Evolutionary conservation across 1,140 invertebrate genomes (phyloP).

Genomic region (Matsumurasca onukii): DNA sequence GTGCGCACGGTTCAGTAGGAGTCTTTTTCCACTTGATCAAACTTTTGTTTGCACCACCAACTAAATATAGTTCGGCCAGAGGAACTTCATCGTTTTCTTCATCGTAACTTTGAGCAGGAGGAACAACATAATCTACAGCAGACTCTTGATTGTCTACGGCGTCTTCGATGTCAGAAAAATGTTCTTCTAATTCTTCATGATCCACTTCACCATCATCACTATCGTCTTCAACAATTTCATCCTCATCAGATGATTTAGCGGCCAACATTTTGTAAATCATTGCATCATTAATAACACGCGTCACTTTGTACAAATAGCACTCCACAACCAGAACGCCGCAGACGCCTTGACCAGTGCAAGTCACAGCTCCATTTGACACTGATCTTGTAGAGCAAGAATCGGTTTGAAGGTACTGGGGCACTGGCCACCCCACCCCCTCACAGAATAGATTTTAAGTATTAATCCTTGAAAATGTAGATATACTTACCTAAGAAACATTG

Average conservation of each 20-base stretch:
- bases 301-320: background rate
- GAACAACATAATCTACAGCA: background rate
- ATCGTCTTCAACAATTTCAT: background rate
- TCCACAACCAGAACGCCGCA: background rate
- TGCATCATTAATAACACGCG: background rate
- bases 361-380: too few relatives aligned
- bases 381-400: background rate
- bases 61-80: background rate
- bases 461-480: too few relatives aligned
- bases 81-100: background rate
- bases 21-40: background rate
- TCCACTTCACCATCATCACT: conserved; percentile 11
- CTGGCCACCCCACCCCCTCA: background rate
- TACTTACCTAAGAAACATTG: too few relatives aligned
- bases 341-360: background rate
- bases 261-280: background rate
- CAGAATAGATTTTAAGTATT: background rate
- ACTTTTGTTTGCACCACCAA: background rate
- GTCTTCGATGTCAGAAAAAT: background rate
- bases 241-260: background rate
- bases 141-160: background rate
- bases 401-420: conserved; percentile 4
- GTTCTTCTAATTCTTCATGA: background rate
- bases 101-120: background rate
- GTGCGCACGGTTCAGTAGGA: background rate